Conservation (phyloP, 2,113 vertebrate species). For the Sinocyclocheilus anshuiensis region DNA sequence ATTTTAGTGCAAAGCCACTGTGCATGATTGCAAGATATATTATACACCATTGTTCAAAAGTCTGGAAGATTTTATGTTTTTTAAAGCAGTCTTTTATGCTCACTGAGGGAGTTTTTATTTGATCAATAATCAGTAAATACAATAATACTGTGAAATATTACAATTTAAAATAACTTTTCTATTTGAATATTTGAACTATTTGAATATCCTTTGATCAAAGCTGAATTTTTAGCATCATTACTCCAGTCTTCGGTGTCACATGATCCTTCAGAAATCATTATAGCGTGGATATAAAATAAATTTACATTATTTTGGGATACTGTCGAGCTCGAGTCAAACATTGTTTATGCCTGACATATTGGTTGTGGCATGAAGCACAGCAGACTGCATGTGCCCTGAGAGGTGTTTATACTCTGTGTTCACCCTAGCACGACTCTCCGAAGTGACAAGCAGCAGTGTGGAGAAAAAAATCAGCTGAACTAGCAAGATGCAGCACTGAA, state of each 20-base stretch:
- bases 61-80: not conserved
- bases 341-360: not conserved
- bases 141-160: not conserved
- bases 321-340: not conserved
- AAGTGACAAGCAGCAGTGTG: not conserved
- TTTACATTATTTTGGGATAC: not conserved
- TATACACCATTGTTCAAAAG: not conserved
- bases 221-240: not conserved
- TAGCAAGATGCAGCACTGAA: not conserved
- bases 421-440: not conserved
- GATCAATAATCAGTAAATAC: not conserved
- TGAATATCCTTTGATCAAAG: not conserved
- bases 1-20: not conserved
- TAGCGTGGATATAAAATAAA: not conserved
- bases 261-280: not conserved
- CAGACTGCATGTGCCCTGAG: slow-evolving; percentile 7
- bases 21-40: not conserved
- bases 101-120: not conserved
- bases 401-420: not conserved
- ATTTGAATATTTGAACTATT: not conserved
- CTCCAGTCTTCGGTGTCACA: not conserved
- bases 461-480: slow-evolving; percentile 1
- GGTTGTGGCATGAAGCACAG: not conserved
- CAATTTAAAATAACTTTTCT: not conserved
- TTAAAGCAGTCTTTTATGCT: not conserved